These are phyloP conservation scores for Catharus fuscescens DNA, from an alignment of 2,113 vertebrate species.

Conservation along the genomic window DNA sequence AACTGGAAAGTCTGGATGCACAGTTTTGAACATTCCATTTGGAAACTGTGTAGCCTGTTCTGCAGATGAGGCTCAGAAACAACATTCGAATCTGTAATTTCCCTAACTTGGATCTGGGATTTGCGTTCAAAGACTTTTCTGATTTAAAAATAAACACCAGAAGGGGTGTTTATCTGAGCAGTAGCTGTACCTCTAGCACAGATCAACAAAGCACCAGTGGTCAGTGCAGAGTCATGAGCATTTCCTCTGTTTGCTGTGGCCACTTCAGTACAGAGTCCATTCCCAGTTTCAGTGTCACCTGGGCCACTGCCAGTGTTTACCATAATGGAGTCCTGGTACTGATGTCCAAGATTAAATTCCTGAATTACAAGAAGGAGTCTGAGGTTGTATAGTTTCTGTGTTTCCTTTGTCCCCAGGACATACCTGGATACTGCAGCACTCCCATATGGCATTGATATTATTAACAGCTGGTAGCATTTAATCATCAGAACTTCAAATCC, in stretches of 20 bases:
- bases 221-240: background rate
- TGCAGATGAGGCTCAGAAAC: background rate
- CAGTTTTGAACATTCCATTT: background rate
- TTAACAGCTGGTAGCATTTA: background rate
- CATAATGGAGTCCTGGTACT: background rate
- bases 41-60: background rate
- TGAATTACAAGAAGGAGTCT: background rate
- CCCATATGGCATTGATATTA: background rate
- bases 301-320: background rate
- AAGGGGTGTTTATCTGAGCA: background rate
- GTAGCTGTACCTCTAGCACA: background rate
- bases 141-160: background rate
- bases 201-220: background rate
- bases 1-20: background rate
- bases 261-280: background rate
- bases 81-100: background rate
- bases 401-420: background rate
- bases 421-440: background rate
- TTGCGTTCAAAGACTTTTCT: background rate
- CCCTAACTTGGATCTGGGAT: background rate
- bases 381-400: background rate
- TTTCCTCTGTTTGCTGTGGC: background rate
- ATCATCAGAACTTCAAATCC: background rate
- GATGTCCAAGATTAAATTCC: background rate
- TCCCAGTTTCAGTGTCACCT: background rate